Percentiles rank a stretch among this genome's conserved stretches.
Evolutionary conservation across 2,113 vertebrate species (phyloP).

Genomic region (Pomatorhinus ruficollis): DNA sequence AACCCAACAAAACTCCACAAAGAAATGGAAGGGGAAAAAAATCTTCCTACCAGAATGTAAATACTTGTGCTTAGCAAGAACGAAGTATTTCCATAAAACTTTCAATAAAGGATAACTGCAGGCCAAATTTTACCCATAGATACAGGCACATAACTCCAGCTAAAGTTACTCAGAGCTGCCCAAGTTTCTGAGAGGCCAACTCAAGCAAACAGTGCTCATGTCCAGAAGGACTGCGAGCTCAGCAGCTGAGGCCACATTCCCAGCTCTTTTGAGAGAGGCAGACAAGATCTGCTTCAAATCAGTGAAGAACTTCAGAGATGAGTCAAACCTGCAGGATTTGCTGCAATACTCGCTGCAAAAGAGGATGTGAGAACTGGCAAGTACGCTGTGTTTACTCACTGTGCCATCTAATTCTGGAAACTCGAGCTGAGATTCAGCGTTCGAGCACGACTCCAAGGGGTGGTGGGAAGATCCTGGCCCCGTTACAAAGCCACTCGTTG

Average conservation of each 20-base stretch:
- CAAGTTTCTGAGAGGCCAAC: not conserved
- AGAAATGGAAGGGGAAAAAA: not conserved
- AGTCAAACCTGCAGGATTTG: slow-evolving; percentile 65
- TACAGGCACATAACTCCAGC: not conserved
- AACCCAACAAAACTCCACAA: not conserved
- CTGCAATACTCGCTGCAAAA: slow-evolving; percentile 62
- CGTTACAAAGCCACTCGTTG: not conserved
- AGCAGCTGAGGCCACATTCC: not conserved
- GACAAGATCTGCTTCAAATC: not conserved
- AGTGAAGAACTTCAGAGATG: slow-evolving; percentile 29
- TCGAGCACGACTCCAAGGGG: slow-evolving; percentile 29
- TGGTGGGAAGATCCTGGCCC: slow-evolving; percentile 38
- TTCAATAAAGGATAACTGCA: slow-evolving; percentile 8
- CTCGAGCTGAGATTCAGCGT: slow-evolving; percentile 6
- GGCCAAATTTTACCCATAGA: not conserved
- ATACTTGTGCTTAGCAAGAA: not conserved
- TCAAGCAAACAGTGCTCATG: fast-evolving
- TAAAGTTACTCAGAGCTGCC: not conserved
- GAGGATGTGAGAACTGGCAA: slow-evolving; percentile 67
- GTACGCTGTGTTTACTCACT: slow-evolving; percentile 40
- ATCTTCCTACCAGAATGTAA: slow-evolving; percentile 14
- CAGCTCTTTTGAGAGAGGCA: not conserved
- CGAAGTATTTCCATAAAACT: slow-evolving; percentile 13
- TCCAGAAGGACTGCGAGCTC: not conserved
- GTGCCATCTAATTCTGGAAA: slow-evolving; percentile 57